Percentiles rank a stretch among this genome's conserved stretches.
Evolutionary conservation across 2,797 vertebrate genomes (phyloP).

Genomic region (Sebastes hubbsi): DNA sequence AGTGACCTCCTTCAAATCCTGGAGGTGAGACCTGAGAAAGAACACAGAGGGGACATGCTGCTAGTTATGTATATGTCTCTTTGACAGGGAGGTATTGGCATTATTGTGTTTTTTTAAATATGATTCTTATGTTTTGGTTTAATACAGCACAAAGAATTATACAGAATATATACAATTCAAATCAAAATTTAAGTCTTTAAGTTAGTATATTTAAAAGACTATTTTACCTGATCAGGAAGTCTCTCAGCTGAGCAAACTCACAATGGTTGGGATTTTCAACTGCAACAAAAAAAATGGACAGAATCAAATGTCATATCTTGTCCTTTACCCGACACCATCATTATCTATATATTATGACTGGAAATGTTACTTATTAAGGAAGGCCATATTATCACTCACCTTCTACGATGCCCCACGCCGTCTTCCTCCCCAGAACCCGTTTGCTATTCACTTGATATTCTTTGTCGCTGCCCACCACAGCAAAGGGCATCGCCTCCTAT

Average conservation of each 20-base stretch:
- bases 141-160: not conserved
- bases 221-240: constrained; percentile 96
- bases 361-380: not conserved
- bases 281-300: constrained; percentile 63
- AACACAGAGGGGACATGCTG: not conserved
- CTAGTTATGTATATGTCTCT: not conserved
- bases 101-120: not conserved
- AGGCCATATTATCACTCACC: constrained; percentile 77
- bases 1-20: constrained; percentile 98
- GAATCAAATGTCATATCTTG: not conserved
- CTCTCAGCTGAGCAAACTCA: constrained; percentile 96
- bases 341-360: not conserved
- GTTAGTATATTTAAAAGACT: not conserved
- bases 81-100: not conserved
- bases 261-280: constrained; percentile 98
- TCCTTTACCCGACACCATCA: not conserved
- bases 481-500: constrained; percentile 97
- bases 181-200: not conserved
- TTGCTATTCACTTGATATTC: constrained; percentile 97
- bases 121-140: not conserved
- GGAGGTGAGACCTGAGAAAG: constrained; percentile 91
- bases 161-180: not conserved
- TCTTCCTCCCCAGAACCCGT: constrained; percentile 95
- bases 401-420: constrained; percentile 97
- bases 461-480: constrained; percentile 97